A percentile compares a stretch with the other conserved stretches of the same genome.
These are phyloP conservation scores for Heteromormyrus szaboi DNA, from an alignment of 2,797 vertebrate genomes.

Conservation along the genomic window DNA sequence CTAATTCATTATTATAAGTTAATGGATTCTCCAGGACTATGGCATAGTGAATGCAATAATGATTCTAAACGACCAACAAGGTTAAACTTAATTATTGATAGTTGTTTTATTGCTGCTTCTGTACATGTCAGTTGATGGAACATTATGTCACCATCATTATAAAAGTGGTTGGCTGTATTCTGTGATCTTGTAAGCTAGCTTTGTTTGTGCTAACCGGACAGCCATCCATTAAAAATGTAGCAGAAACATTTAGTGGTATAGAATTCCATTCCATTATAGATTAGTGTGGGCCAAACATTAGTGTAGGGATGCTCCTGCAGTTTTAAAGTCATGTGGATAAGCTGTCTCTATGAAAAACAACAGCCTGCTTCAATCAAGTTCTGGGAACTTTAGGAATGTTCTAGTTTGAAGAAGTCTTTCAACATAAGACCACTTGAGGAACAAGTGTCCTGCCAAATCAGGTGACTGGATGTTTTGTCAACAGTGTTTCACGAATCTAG, in stretches of 20 bases:
- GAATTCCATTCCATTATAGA: constrained; percentile 31
- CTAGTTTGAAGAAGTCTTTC: not conserved
- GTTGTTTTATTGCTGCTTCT: not conserved
- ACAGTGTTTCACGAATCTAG: constrained; percentile 28
- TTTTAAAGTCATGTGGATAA: constrained; percentile 9
- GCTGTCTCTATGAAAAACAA: constrained; percentile 27
- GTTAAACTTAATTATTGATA: not conserved
- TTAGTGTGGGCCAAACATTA: constrained; percentile 20
- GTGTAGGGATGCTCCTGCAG: not conserved
- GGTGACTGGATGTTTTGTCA: constrained; percentile 40
- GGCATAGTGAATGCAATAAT: constrained; percentile 24
- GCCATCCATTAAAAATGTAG: constrained; percentile 30
- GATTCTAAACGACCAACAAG: constrained; percentile 25
- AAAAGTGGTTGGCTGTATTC: not conserved
- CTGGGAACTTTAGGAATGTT: constrained; percentile 17
- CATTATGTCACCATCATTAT: constrained; percentile 27
- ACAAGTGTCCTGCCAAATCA: constrained; percentile 23
- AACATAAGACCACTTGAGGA: not conserved
- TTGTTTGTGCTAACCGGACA: constrained; percentile 27
- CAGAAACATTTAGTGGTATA: constrained; percentile 25
- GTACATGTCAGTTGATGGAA: constrained; percentile 16
- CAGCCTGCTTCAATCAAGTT: constrained; percentile 34
- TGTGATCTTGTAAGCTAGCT: constrained; percentile 31
- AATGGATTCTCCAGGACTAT: constrained; percentile 57
- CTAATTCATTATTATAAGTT: constrained; percentile 46